A percentile compares a stretch with the other conserved stretches of the same genome.
Evolutionary conservation across 2,797 vertebrate genomes (phyloP).

Genomic region (Peromyscus aztecus): DNA sequence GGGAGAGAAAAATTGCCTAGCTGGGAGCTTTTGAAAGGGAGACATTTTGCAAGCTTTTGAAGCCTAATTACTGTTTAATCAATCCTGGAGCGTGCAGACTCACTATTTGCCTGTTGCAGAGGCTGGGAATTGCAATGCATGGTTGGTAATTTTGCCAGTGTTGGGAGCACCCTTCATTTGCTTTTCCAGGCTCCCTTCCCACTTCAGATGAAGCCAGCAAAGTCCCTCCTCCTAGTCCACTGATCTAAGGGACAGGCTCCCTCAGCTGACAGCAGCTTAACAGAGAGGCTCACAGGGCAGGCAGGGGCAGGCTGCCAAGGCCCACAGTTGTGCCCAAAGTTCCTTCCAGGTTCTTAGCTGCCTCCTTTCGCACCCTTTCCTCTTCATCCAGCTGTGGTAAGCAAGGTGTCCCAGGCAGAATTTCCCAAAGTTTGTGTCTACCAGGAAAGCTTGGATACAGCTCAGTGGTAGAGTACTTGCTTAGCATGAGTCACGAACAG

Average conservation of each 20-base stretch:
- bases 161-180: background rate
- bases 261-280: background rate
- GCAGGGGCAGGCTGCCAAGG: too few relatives aligned
- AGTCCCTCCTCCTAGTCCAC: background rate
- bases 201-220: background rate
- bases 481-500: background rate
- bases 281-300: background rate
- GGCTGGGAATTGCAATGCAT: background rate
- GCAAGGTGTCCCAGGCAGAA: background rate
- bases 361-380: background rate
- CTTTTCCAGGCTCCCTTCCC: background rate
- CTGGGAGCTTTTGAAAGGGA: conserved; percentile 60
- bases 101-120: conserved; percentile 16
- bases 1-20: conserved; percentile 77
- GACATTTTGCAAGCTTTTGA: conserved; percentile 75
- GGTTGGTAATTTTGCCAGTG: conserved; percentile 2
- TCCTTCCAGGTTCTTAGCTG: background rate
- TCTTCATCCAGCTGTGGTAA: background rate
- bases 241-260: background rate
- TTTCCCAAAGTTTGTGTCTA: background rate
- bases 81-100: background rate
- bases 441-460: background rate
- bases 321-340: background rate
- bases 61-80: conserved; percentile 75
- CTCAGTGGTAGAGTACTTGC: too few relatives aligned